Base-by-base conservation (phyloP, 2,113 vertebrate genomes). In the Jacana jacana region DNA sequence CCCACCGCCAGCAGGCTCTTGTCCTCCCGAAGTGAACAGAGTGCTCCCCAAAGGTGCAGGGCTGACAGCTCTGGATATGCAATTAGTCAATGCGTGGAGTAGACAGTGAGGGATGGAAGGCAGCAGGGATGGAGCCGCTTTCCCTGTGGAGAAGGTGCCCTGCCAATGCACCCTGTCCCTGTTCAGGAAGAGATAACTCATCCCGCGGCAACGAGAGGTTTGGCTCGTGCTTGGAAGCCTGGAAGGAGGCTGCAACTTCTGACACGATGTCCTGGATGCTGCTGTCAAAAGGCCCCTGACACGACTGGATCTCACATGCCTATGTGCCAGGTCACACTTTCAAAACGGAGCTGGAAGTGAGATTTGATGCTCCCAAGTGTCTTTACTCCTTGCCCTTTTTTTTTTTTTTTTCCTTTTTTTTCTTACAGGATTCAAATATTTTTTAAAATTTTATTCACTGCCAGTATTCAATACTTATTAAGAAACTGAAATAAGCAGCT, bases 191-290 rank as follows among this genome's bases (percentile, higher is more conserved):
- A 68, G 79, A 58, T 81, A 88, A 91, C 44, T 96, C 91, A 88
- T 91, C 72, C 71, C 4, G 3, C 0, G 0, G 84, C 81, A 85
- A 60, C 0, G 0, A 78, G 73, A 93, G 20, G 25, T 58, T 91
- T 88, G 95, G 85, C 60, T 95, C 5, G 0, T 0, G 0, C 76
- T 91, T 75, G 86, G 85, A 94, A 91, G 86, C 72, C 72, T 91
- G 82, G 68, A 96, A 96, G 68, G 72, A 90, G 79, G 48, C 51
- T 91, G 72, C 78, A 88, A 15, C 82, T 95, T 83, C 71, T 93
- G 79, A 95, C 90, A 80, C 2, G 9, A 86, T 1, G 11, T 81
- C 77, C 76, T 83, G 63, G 55, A 76, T 66, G 79, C 52, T 0
- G 10, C 85, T 94, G 89, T 72, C 91, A 91, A 95, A 91, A 63